Evolutionary conservation across 2,888 invertebrate genomes (phyloP), one percentile per base, ranked within the genome.

Genomic region (Trypoxylon attenuatum): DNA sequence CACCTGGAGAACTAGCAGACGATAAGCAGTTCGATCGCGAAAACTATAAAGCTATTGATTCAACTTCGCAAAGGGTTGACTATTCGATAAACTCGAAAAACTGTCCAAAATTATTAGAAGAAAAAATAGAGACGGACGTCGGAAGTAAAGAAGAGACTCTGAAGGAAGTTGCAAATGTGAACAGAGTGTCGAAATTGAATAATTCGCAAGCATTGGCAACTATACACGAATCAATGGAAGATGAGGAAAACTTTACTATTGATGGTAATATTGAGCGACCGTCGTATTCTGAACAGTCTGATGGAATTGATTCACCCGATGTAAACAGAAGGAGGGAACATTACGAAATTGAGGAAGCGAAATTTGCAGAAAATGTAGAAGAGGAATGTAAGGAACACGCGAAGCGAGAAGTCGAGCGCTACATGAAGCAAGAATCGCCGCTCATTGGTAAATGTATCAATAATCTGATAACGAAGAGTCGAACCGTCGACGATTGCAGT

Each of bases 361-460:
- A 50, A 3, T 5, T 38, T 0, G 55, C 49, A 18, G 45, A 2
- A n/a, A 45, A 27, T 18, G 25, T 68, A 2, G 27, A 22, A 0
- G 74, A 72, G 5, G 69, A 58, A 6, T 76, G 72, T 15, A 64
- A 61, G 13, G 45, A 51, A 6, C 74, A 74, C 16, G 8, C 46
- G 15, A 56, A 59, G 39, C 49, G 47, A 16, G 71, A 76, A n/a
- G 66, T 69, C 1, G 66, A 33, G 38, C 62, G 62, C 15, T 76
- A 69, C 10, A 15, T 51, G 18, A 50, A 25, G n/a, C 63, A 60
- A 15, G 58, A 61, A 16, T 77, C 77, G 4, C 76, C 77, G 1
- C 33, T 78, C 18, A 62, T 78, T 19, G 69, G 77, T 5, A 47
- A 39, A 5, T 77, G 63, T 16, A 64, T 77, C 38, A 41, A 60